Evolutionary conservation across 2,888 invertebrate species (phyloP).

Genomic region (Lamellibrachia satsuma): DNA sequence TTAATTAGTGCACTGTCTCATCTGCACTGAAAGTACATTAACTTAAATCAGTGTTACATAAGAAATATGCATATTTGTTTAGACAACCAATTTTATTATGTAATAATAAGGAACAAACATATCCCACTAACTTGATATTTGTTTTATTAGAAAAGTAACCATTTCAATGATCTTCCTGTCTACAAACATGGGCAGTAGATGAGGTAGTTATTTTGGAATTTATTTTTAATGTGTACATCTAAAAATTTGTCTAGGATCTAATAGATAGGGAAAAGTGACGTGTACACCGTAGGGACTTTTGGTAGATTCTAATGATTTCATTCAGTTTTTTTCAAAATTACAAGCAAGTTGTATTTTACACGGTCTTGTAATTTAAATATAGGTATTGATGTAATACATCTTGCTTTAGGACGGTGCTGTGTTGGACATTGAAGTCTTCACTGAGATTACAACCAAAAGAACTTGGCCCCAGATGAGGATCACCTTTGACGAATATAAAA

Average conservation of each 20-base stretch:
- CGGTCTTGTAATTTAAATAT: neutral
- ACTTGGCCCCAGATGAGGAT: conserved; percentile 52
- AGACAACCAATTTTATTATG: no score
- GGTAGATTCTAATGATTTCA: no score
- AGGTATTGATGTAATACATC: neutral
- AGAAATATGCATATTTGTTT: no score
- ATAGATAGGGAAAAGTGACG: conserved; percentile 19
- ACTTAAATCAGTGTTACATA: no score
- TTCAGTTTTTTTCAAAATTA: neutral
- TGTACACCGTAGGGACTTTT: neutral
- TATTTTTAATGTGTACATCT: no score
- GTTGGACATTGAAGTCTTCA: conserved; percentile 44
- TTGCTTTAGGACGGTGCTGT: conserved; percentile 28
- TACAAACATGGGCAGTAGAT: no score
- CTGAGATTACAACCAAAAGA: conserved; percentile 45
- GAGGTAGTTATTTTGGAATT: no score
- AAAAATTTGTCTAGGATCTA: neutral
- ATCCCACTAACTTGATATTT: no score
- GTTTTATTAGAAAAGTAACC: no score
- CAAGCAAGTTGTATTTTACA: neutral
- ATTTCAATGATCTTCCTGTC: no score
- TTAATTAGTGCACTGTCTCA: neutral
- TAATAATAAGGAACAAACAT: no score
- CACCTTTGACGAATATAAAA: conserved; percentile 53
- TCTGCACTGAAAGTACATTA: neutral